phyloP scores from a whole-genome alignment of 2,113 vertebrate species.

The Sinocyclocheilus anshuiensis region DNA sequence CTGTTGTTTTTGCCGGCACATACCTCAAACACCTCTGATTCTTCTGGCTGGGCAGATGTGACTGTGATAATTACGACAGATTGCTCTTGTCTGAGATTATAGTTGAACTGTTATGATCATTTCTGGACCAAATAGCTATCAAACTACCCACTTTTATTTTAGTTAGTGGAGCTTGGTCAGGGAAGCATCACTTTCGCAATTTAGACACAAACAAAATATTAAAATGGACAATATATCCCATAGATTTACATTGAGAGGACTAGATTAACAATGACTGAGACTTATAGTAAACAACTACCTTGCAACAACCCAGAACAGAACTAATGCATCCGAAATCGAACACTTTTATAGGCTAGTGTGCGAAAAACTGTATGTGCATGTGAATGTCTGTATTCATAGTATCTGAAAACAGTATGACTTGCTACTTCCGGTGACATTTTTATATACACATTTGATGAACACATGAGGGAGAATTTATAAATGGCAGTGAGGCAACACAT shows the following conservation, averaged over 20 bases:
- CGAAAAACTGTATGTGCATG: neutral
- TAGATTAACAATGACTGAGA: too few relatives aligned
- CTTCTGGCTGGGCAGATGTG: neutral
- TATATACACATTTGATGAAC: neutral
- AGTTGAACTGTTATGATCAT: neutral
- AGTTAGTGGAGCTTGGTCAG: neutral
- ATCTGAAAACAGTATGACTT: neutral
- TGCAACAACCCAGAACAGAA: neutral
- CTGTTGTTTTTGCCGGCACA: slow-evolving; percentile 20
- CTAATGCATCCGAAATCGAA: neutral
- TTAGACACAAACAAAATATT: neutral
- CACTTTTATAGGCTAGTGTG: neutral
- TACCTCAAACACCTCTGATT: neutral
- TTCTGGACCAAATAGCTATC: neutral
- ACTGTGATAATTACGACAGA: slow-evolving; percentile 27
- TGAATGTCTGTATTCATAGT: neutral
- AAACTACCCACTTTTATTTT: neutral
- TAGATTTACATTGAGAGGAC: neutral
- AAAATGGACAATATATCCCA: neutral
- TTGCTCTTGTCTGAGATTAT: slow-evolving; percentile 3
- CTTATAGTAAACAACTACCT: neutral
- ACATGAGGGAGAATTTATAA: neutral
- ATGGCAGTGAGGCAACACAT: neutral
- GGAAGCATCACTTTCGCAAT: neutral
- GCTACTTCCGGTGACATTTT: neutral